Percentiles rank a stretch among this genome's conserved stretches.
phyloP scores from a whole-genome alignment of 2,113 vertebrate genomes.

The Stegostoma tigrinum region DNA sequence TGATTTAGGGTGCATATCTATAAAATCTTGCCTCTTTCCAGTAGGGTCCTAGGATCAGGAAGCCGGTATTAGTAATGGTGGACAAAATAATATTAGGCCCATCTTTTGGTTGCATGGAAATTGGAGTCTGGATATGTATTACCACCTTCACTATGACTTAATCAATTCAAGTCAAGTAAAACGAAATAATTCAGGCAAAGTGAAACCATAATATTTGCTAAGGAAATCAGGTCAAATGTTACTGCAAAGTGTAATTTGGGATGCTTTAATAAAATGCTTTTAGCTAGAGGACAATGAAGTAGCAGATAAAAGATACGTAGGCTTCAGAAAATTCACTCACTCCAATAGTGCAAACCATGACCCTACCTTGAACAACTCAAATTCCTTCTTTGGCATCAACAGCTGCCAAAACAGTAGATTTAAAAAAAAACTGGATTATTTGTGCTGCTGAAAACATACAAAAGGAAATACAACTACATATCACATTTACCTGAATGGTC shows the following conservation, averaged over 20 bases:
- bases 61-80: background rate
- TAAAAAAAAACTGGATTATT: constrained; percentile 42
- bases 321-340: constrained; percentile 42
- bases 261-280: background rate
- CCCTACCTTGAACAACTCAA: constrained; percentile 98
- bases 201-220: background rate
- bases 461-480: background rate
- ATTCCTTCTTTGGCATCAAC: constrained; percentile 99
- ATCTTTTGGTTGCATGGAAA: background rate
- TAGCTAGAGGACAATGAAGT: background rate
- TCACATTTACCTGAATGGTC: constrained; percentile 77
- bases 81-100: background rate
- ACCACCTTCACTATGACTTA: background rate
- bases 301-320: background rate
- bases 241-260: background rate
- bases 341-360: constrained; percentile 39
- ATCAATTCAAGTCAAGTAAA: background rate
- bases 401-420: constrained; percentile 64
- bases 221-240: constrained; percentile 29
- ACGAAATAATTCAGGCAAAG: background rate
- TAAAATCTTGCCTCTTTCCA: background rate
- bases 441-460: background rate
- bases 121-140: background rate
- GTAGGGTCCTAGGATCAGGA: background rate
- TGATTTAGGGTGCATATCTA: background rate